Percentiles rank a stretch among this genome's conserved stretches.
These are phyloP conservation scores for Tenthredo scrophulariae DNA, from an alignment of 2,888 invertebrate species.

Conservation along the genomic window DNA sequence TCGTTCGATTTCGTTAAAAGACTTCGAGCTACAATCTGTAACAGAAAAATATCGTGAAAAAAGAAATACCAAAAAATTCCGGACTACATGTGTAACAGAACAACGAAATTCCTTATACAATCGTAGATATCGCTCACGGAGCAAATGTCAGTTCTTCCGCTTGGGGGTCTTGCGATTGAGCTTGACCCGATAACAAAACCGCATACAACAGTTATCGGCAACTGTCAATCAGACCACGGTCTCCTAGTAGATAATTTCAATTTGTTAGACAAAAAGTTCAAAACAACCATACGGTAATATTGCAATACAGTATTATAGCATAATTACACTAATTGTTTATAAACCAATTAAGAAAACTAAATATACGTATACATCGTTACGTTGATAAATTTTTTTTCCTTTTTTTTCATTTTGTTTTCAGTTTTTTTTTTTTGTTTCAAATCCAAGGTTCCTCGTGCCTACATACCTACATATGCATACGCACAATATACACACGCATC, in stretches of 20 bases:
- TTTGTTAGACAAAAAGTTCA: neutral
- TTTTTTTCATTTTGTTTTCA: too few species aligned
- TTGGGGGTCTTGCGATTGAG: conserved; percentile 17
- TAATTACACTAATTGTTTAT: neutral
- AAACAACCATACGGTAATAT: neutral
- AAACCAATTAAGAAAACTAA: neutral
- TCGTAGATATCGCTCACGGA: neutral
- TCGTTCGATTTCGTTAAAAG: neutral
- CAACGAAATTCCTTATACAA: conserved; percentile 15
- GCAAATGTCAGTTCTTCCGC: conserved; percentile 37
- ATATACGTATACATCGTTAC: neutral
- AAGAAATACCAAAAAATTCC: neutral
- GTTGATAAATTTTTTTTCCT: neutral
- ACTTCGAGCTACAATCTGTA: too few species aligned
- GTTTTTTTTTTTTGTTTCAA: too few species aligned
- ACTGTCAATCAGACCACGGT: conserved; percentile 1
- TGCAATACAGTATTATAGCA: neutral
- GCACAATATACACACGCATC: neutral
- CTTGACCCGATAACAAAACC: conserved; percentile 36
- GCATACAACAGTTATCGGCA: conserved; percentile 21
- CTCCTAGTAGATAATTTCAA: conserved; percentile 12
- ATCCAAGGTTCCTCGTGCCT: neutral
- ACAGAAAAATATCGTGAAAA: neutral
- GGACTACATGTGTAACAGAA: neutral
- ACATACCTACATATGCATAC: neutral